A percentile compares a stretch with the other conserved stretches of the same genome.
Evolutionary conservation across 2,797 vertebrate species (phyloP).

Genomic region (Allobates femoralis): DNA sequence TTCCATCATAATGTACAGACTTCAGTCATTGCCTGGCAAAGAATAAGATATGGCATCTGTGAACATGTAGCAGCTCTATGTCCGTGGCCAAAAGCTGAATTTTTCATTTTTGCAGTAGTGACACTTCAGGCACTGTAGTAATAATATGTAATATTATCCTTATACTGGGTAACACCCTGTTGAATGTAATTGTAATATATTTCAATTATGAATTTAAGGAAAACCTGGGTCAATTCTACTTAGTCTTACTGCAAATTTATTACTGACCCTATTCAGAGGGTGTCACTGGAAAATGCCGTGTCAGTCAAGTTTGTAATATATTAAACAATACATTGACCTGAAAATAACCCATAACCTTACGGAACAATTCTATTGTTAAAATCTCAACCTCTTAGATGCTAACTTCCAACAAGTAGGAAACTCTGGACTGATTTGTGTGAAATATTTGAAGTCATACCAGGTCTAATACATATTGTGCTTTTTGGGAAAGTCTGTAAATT

Average conservation of each 20-base stretch:
- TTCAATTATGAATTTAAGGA: constrained; percentile 53
- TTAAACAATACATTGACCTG: constrained; percentile 31
- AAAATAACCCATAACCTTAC: neutral
- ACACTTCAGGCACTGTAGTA: too few species aligned
- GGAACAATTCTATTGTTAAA: neutral
- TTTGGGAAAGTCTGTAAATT: neutral
- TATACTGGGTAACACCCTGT: neutral
- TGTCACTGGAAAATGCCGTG: neutral
- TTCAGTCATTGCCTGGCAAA: too few species aligned
- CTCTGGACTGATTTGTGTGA: neutral
- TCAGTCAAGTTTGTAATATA: constrained; percentile 21
- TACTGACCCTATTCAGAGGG: constrained; percentile 19
- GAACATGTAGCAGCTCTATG: too few species aligned
- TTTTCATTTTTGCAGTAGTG: too few species aligned
- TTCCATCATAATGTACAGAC: too few species aligned
- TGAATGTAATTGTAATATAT: constrained; percentile 42
- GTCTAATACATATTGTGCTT: neutral
- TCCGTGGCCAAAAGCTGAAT: too few species aligned
- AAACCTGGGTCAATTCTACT: constrained; percentile 48
- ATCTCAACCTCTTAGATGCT: neutral
- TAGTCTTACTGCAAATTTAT: constrained; percentile 43
- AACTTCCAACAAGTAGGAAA: neutral
- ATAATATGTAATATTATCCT: neutral
- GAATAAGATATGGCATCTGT: too few species aligned
- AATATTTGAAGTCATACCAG: neutral